Evolutionary conservation across 1,140 invertebrate genomes (phyloP).

Genomic region (Saccostrea cuccullata): DNA sequence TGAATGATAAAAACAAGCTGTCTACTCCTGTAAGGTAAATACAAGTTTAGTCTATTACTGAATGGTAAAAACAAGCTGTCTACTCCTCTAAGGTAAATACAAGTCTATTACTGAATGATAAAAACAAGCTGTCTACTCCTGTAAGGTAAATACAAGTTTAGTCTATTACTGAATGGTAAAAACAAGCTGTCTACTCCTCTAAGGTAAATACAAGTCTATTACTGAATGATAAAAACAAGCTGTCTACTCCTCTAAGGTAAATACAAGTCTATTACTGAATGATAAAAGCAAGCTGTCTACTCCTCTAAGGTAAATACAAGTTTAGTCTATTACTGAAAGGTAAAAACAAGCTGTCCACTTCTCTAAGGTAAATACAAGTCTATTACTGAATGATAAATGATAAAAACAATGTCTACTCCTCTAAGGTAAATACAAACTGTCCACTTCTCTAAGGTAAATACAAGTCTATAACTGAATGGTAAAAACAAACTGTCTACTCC

Average conservation of each 20-base stretch:
- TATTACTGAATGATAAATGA: not conserved
- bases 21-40: not conserved
- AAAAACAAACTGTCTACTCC: no score
- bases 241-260: not conserved
- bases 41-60: no score
- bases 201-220: no score
- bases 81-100: not conserved
- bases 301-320: not conserved
- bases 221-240: no score
- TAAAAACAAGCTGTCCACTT: not conserved
- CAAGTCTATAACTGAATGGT: no score
- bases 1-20: not conserved
- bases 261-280: no score
- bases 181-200: not conserved
- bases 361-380: not conserved
- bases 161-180: not conserved
- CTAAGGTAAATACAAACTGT: not conserved
- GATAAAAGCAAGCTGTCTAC: not conserved
- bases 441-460: not conserved
- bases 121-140: not conserved
- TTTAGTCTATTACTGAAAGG: not conserved
- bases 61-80: not conserved
- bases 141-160: not conserved
- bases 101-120: no score
- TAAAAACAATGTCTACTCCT: not conserved